Conservation (phyloP, 2,797 vertebrate species). For the Champsocephalus esox region DNA sequence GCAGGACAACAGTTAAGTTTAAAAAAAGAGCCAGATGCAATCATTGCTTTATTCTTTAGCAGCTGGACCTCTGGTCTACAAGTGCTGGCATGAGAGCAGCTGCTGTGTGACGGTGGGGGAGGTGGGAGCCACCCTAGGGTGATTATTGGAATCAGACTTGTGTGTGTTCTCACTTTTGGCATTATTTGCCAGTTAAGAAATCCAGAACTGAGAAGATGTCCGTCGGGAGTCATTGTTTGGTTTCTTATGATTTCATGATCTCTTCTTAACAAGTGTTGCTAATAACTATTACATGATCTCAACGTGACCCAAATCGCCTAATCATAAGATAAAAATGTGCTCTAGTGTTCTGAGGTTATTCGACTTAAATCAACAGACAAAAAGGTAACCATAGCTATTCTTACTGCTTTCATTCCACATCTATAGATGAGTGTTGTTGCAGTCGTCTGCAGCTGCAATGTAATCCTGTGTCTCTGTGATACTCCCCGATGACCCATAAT, state of each 20-base stretch:
- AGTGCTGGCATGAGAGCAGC: slow-evolving; percentile 16
- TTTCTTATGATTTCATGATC: slow-evolving; percentile 20
- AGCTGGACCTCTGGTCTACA: slow-evolving; percentile 6
- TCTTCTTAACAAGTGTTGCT: neutral
- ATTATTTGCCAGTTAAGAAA: neutral
- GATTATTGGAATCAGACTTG: slow-evolving; percentile 12
- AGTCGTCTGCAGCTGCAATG: slow-evolving; percentile 20
- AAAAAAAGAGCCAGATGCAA: slow-evolving; percentile 26
- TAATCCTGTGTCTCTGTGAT: slow-evolving; percentile 27
- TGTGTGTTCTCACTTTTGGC: neutral
- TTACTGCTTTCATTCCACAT: slow-evolving; percentile 30
- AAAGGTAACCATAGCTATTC: slow-evolving; percentile 2
- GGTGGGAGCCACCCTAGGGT: neutral
- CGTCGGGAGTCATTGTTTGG: neutral
- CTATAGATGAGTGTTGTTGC: slow-evolving; percentile 45
- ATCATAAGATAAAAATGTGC: slow-evolving; percentile 20
- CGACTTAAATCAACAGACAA: slow-evolving; percentile 22
- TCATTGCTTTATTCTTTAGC: slow-evolving; percentile 23
- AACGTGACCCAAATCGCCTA: slow-evolving; percentile 8
- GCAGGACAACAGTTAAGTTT: slow-evolving; percentile 2
- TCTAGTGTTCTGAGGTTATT: slow-evolving; percentile 6
- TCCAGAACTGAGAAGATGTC: slow-evolving; percentile 5
- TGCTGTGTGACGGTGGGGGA: slow-evolving; percentile 17
- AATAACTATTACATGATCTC: slow-evolving; percentile 20
- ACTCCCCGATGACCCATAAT: slow-evolving; percentile 32